Conservation (phyloP, 1,140 invertebrate species). For the Drosophila leontia region DNA sequence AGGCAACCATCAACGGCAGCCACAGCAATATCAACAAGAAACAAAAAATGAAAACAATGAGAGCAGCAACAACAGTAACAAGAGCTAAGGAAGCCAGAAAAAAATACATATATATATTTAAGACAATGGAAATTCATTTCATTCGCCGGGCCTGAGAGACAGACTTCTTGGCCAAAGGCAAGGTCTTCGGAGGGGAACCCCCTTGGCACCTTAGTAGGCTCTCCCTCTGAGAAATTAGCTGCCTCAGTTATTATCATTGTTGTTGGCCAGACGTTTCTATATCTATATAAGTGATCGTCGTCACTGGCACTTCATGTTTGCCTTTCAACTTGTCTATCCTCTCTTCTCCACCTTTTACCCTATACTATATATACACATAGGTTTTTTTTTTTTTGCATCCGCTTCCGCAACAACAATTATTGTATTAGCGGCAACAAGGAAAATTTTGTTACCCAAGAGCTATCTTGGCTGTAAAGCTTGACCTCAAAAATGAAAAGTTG, state of each 20-base stretch:
- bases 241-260: slow-evolving; percentile 79
- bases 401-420: slow-evolving; percentile 78
- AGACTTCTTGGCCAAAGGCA: slow-evolving; percentile 73
- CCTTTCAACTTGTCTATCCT: slow-evolving; percentile 67
- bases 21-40: slow-evolving; percentile 28
- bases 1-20: slow-evolving; percentile 44
- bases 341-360: slow-evolving; percentile 17
- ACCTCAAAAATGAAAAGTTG: slow-evolving; percentile 74
- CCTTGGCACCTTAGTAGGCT: slow-evolving; percentile 21
- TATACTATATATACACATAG: not conserved
- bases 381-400: slow-evolving; percentile 66
- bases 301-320: slow-evolving; percentile 78
- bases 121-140: slow-evolving; percentile 81
- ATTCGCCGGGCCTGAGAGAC: slow-evolving; percentile 46
- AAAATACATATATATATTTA: slow-evolving; percentile 35
- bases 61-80: slow-evolving; percentile 41
- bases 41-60: slow-evolving; percentile 39
- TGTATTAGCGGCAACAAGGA: slow-evolving; percentile 65
- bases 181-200: slow-evolving; percentile 45
- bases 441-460: slow-evolving; percentile 55
- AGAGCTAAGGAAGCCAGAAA: slow-evolving; percentile 58
- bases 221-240: slow-evolving; percentile 76
- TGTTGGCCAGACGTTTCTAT: slow-evolving; percentile 72
- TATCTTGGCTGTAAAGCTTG: slow-evolving; percentile 48
- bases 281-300: slow-evolving; percentile 76